A percentile compares a stretch with the other conserved stretches of the same genome.
phyloP scores from a whole-genome alignment of 2,888 invertebrate genomes.

The Watsonalla binaria region DNA sequence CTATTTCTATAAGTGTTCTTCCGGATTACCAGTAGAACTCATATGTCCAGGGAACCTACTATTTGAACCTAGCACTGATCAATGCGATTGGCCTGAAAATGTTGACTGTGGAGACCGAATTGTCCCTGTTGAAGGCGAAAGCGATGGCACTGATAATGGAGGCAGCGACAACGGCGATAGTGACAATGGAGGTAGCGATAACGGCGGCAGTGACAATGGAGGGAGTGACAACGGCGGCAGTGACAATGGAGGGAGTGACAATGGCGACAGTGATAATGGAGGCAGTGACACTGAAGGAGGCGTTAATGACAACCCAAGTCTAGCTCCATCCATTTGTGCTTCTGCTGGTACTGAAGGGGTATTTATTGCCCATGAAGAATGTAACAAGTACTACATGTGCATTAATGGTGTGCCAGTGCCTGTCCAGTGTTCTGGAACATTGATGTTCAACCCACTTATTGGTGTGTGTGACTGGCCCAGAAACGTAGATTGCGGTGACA shows the following conservation, averaged over 20 bases:
- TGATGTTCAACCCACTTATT: conserved; percentile 31
- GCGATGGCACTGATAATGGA: conserved; percentile 3
- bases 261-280: conserved; percentile 6
- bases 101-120: conserved; percentile 12
- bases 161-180: conserved; percentile 5
- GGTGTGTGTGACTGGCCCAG: conserved; percentile 36
- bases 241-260: conserved; percentile 11
- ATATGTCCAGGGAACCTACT: conserved; percentile 9
- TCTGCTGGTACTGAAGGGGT: conserved; percentile 25
- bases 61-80: conserved; percentile 11
- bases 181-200: background rate
- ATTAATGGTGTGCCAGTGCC: conserved; percentile 26
- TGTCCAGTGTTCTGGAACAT: conserved; percentile 23
- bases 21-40: conserved; percentile 6
- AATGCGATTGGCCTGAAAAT: conserved; percentile 15
- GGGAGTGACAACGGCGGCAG: conserved; percentile 7
- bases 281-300: background rate
- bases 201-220: conserved; percentile 1
- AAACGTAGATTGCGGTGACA: conserved; percentile 37
- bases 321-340: conserved; percentile 26
- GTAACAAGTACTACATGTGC: conserved; percentile 40
- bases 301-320: conserved; percentile 13
- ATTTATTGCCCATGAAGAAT: conserved; percentile 39
- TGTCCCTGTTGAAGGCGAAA: conserved; percentile 6
- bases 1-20: conserved; percentile 12